Evolutionary conservation across 1,140 invertebrate genomes (phyloP), one percentile per base, ranked within the genome.

Genomic region (Apis dorsata): DNA sequence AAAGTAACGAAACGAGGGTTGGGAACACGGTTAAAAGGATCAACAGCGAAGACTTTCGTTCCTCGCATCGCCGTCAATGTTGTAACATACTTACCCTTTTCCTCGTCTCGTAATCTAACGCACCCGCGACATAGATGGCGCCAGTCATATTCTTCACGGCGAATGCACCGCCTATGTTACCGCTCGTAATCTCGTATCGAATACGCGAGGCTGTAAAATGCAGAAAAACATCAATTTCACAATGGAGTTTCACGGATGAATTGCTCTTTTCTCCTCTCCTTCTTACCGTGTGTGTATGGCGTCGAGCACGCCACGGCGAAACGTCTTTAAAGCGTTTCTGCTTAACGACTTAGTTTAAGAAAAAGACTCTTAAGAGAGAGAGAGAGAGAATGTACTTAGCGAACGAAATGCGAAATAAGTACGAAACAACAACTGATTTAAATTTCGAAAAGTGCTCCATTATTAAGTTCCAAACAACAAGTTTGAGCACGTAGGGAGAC

Each of bases 101-200:
- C 92, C 98, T 95, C 44, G 98, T 97, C 93, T 99, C 98, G 92
- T 98, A 98, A 94, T 98, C 98, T 86, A 99, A 95, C 63, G 98
- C 97, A 82, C 98, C 98, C 34, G 98, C 98, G 69, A 99, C 98
- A 93, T 99, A 99, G 94, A 99, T 99, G 91, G 98, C 98, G 85
- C 99, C 99, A 83, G 98, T 99, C 96, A 98, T 98, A 93, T 98
- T 98, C 94, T 99, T 98, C 85, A 99, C 98, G 83, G 98, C 98
- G 94, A 99, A 99, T 55, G 98, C 98, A 90, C 98, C 98, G 84
- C 98, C 98, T 95, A 99, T 97, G 96, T 99, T 99, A 95, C 98
- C 99, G 96, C 98, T 98, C 93, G 98, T 99, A 94, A 99, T 99
- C 96, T 99, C 98, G 95, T 99, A 99, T 95, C 98, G 97, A 96